Conservation (phyloP, 1,140 invertebrate species). For the Drosophila azteca region DNA sequence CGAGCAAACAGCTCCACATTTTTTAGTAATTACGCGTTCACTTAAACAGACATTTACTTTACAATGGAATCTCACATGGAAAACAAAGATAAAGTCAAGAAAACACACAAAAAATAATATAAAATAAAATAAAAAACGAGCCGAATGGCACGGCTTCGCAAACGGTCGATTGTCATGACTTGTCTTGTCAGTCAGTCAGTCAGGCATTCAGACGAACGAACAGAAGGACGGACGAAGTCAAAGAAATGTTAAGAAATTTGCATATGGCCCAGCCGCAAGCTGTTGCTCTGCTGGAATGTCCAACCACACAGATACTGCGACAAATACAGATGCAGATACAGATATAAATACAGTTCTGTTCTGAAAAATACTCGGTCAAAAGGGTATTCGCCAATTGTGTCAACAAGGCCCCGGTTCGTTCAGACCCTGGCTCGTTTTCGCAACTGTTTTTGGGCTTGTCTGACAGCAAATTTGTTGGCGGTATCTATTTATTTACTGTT, state of each 20-base stretch:
- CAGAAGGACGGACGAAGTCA: constrained; percentile 11
- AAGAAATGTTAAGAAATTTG: constrained; percentile 76
- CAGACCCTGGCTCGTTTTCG: constrained; percentile 15
- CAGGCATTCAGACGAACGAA: constrained; percentile 20
- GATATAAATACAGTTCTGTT: constrained; percentile 37
- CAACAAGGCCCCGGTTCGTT: constrained; percentile 51
- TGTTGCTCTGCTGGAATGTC: constrained; percentile 74
- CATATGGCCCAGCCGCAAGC: constrained; percentile 62
- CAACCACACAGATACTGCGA: constrained; percentile 4
- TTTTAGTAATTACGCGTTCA: constrained; percentile 74
- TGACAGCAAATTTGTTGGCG: constrained; percentile 5
- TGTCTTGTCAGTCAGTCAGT: constrained; percentile 42
- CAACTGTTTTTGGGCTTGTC: constrained; percentile 61
- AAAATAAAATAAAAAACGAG: constrained; percentile 26
- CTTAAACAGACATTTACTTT: constrained; percentile 64
- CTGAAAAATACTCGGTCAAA: constrained; percentile 40
- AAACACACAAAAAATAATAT: constrained; percentile 55
- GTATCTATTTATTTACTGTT: constrained; percentile 19
- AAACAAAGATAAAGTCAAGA: constrained; percentile 60
- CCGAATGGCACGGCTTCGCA: constrained; percentile 56
- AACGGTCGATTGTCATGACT: constrained; percentile 68
- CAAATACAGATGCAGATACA: constrained; percentile 48
- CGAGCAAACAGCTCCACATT: constrained; percentile 37
- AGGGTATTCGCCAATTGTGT: constrained; percentile 78
- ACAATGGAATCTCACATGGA: constrained; percentile 60